A percentile compares a stretch with the other conserved stretches of the same genome.
Conservation (phyloP, 2,113 vertebrate species). For the Lates calcarifer region DNA sequence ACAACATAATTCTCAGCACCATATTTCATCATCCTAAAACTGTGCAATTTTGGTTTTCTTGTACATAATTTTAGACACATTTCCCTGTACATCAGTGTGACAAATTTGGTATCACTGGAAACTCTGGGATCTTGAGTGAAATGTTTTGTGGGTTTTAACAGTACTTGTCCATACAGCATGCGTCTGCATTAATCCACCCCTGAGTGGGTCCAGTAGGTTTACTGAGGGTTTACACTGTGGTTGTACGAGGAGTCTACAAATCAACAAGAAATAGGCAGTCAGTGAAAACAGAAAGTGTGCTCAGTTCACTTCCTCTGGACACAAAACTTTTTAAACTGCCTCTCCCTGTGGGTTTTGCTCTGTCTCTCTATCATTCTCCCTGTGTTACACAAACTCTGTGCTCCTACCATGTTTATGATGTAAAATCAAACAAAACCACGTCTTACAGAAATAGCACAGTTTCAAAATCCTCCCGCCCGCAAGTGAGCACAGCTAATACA, state of each 20-base stretch:
- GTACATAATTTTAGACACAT: too few species aligned
- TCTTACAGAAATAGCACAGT: constrained; percentile 76
- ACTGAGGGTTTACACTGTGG: background rate
- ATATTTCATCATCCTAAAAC: background rate
- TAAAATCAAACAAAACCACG: constrained; percentile 69
- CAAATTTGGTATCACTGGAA: background rate
- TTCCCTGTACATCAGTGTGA: too few species aligned
- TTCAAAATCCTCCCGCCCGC: constrained; percentile 49
- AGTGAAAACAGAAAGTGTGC: constrained; percentile 10
- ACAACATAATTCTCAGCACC: background rate
- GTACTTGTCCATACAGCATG: constrained; percentile 7
- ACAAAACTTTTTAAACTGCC: background rate
- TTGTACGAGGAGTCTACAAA: constrained; percentile 1
- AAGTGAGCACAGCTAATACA: constrained; percentile 72
- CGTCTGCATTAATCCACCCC: background rate
- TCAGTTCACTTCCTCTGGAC: background rate
- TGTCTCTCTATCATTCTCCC: constrained; percentile 2
- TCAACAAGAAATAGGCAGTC: constrained; percentile 2
- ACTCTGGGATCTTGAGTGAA: background rate
- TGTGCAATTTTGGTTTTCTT: too few species aligned
- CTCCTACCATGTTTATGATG: constrained; percentile 62
- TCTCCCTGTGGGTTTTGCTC: background rate
- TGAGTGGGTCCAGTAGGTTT: background rate
- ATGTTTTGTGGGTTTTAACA: background rate
- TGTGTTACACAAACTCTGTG: constrained; percentile 19